These are phyloP conservation scores for Leptinotarsa undecemlineata DNA, from an alignment of 1,140 invertebrate species.

Conservation along the genomic window DNA sequence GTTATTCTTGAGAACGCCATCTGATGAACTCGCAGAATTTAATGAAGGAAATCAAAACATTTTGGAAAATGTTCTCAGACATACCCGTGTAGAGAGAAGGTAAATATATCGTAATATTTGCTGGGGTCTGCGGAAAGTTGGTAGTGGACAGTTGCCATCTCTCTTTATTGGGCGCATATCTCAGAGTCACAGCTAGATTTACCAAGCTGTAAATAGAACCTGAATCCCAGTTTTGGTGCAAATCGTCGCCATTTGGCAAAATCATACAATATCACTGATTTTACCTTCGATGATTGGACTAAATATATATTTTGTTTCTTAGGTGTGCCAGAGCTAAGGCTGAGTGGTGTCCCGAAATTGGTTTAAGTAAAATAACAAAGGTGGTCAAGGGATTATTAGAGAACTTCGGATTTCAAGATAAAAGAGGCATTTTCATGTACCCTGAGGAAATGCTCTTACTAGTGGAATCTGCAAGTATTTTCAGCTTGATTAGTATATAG, in stretches of 20 bases:
- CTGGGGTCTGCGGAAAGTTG: too few relatives aligned
- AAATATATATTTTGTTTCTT: constrained; percentile 16
- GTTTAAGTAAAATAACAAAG: constrained; percentile 41
- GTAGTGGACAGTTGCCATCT: too few relatives aligned
- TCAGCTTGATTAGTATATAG: too few relatives aligned
- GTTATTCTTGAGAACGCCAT: constrained; percentile 34
- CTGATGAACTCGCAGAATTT: constrained; percentile 30
- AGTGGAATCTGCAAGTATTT: constrained; percentile 49
- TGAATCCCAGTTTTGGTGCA: not conserved
- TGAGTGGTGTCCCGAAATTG: constrained; percentile 37
- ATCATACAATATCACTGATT: too few relatives aligned
- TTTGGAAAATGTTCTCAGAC: constrained; percentile 37
- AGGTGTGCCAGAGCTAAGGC: constrained; percentile 40
- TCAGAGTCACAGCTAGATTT: too few relatives aligned
- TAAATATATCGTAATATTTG: constrained; percentile 11
- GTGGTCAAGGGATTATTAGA: constrained; percentile 35
- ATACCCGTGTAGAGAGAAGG: constrained; percentile 44
- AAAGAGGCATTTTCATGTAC: constrained; percentile 42
- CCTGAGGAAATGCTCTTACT: constrained; percentile 53
- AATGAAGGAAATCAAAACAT: constrained; percentile 30
- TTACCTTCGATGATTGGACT: not conserved
- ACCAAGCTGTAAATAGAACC: too few relatives aligned
- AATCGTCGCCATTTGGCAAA: not conserved
- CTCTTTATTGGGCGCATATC: too few relatives aligned
- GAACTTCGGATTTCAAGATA: constrained; percentile 45